phyloP scores from a whole-genome alignment of 2,797 vertebrate species.

The Oophaga sylvatica region DNA sequence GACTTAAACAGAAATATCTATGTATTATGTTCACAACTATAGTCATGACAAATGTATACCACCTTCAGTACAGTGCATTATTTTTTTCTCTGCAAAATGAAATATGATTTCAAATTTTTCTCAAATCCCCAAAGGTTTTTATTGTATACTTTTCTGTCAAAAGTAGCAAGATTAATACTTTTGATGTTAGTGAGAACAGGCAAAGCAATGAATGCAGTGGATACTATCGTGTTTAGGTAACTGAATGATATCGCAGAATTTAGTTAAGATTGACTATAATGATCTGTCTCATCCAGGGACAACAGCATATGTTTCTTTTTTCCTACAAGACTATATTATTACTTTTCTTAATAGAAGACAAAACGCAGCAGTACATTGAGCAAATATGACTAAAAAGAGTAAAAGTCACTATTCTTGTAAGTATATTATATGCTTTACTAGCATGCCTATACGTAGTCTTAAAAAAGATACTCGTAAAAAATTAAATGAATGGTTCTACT shows the following conservation, averaged over 20 bases:
- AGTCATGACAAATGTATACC: not conserved
- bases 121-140: constrained; percentile 3
- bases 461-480: not conserved
- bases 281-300: constrained; percentile 4
- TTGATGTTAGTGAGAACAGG: constrained; percentile 16
- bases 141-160: constrained; percentile 25
- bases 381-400: constrained; percentile 1
- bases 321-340: constrained; percentile 22
- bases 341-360: constrained; percentile 31
- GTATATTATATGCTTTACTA: not conserved
- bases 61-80: not conserved
- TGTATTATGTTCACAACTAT: not conserved
- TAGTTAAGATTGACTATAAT: constrained; percentile 37
- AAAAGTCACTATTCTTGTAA: not conserved
- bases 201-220: constrained; percentile 23
- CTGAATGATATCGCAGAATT: constrained; percentile 15
- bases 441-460: not conserved
- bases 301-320: not conserved
- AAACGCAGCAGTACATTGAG: not conserved
- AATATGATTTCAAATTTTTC: constrained; percentile 12
- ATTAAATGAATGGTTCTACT: too few species aligned
- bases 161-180: constrained; percentile 2
- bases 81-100: constrained; percentile 13
- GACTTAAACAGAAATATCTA: not conserved
- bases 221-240: constrained; percentile 31